Evolutionary conservation across 2,888 invertebrate genomes (phyloP).

Genomic region (Aspidiotus destructor): DNA sequence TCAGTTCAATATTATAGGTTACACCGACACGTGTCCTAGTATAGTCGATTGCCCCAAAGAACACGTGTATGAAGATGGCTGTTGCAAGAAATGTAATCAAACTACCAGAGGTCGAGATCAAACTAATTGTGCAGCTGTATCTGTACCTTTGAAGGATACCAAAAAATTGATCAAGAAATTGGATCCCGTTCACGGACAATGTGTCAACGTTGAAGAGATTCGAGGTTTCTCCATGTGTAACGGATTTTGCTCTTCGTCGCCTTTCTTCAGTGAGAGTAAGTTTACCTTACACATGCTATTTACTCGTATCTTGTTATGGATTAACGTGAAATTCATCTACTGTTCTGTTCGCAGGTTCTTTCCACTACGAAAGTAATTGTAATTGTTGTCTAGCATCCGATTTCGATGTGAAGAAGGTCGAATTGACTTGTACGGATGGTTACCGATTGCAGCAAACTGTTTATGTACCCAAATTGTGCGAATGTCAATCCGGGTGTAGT

Average conservation of each 20-base stretch:
- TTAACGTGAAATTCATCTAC: no score
- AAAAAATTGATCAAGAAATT: conserved; percentile 49
- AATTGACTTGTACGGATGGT: conserved; percentile 46
- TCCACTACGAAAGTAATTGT: conserved; percentile 40
- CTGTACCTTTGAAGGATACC: conserved; percentile 48
- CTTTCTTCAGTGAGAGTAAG: conserved; percentile 57
- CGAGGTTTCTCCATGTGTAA: conserved; percentile 58
- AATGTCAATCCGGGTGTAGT: conserved; percentile 41
- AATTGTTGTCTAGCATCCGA: conserved; percentile 40
- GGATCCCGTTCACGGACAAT: conserved; percentile 49
- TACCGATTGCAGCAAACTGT: conserved; percentile 39
- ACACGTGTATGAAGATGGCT: conserved; percentile 52
- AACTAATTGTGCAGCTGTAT: conserved; percentile 51
- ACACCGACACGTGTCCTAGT: conserved; percentile 53
- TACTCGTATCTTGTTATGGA: no score
- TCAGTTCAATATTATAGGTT: conserved; percentile 49
- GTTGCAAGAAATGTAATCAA: conserved; percentile 57
- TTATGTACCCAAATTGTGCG: conserved; percentile 41
- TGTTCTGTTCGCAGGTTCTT: conserved; percentile 39
- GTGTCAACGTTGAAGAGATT: conserved; percentile 54
- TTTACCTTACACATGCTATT: conserved; percentile 35
- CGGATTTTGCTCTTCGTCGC: conserved; percentile 60
- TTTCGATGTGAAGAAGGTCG: conserved; percentile 43
- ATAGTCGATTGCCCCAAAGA: conserved; percentile 51
- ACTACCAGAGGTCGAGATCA: conserved; percentile 43